Base-by-base conservation (phyloP, 2,113 vertebrate species). In the Engystomops pustulosus region DNA sequence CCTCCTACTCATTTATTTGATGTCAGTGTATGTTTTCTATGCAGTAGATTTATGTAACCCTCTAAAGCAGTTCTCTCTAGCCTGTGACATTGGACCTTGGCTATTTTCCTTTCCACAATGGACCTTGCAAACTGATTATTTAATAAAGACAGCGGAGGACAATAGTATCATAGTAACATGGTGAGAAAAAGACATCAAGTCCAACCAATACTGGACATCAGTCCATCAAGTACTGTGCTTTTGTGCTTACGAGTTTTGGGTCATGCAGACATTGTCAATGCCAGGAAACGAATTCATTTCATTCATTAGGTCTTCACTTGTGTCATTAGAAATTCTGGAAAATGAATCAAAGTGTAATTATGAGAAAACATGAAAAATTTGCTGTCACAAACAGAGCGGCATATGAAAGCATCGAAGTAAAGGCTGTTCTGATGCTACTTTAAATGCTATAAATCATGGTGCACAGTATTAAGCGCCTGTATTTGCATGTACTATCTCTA, bases 201-300 rank as follows among this genome's bases (percentile, higher is more conserved):
- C n/a, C n/a, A n/a, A n/a, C n/a, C n/a, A n/a, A n/a, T n/a, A n/a
- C n/a, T n/a, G n/a, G n/a, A n/a, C n/a, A n/a, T n/a, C n/a, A n/a
- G n/a, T n/a, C n/a, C n/a, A n/a, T n/a, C n/a, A n/a, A n/a, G n/a
- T n/a, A n/a, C n/a, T n/a, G n/a, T 34, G 91, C 93, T 47, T 7
- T 2, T 47, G 17, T 67, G 91, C 94, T 94, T 90, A 95, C 94
- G 36, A 87, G 25, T 88, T 94, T 81, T 79, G 44, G 0, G 93
- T 92, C 86, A 96, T 87, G 90, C 97, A 98, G 0, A 86, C 55
- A 58, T 94, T 95, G 90, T 98, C 96, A 0, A 96, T 94, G 84
- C 97, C 97, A 41, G 97, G 97, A 90, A 93, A 96, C 80, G 94
- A 92, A 90, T 95, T 90, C 94, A 99, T 94, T 0, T 93, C 87